phyloP scores from a whole-genome alignment of 2,888 invertebrate species.

The Abrostola triplasia region DNA sequence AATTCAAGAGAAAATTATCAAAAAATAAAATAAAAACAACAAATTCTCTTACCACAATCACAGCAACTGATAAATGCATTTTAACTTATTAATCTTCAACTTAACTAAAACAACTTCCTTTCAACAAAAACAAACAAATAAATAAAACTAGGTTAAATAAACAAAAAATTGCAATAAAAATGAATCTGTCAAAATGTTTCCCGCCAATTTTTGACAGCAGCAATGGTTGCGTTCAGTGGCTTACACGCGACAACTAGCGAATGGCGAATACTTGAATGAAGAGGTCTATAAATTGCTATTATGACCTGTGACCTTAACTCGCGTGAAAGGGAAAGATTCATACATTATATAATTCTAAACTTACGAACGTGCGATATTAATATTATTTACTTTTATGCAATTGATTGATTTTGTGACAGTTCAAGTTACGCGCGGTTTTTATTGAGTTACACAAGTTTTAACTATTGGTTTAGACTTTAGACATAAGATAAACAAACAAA shows the following conservation, averaged over 20 bases:
- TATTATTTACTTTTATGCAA: constrained; percentile 37
- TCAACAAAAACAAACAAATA: not conserved
- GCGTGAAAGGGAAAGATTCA: constrained; percentile 38
- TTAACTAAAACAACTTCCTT: not conserved
- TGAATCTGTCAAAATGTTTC: constrained; percentile 8
- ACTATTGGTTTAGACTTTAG: too few relatives aligned
- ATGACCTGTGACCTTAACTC: constrained; percentile 55
- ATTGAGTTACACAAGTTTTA: too few relatives aligned
- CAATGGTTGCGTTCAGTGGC: constrained; percentile 40
- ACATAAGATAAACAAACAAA: too few relatives aligned
- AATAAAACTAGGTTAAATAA: not conserved
- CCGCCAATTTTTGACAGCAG: constrained; percentile 43
- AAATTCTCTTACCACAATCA: constrained; percentile 41
- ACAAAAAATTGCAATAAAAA: not conserved
- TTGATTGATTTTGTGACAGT: constrained; percentile 10
- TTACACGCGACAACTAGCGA: constrained; percentile 47
- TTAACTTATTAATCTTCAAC: constrained; percentile 6
- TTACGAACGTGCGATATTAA: constrained; percentile 35
- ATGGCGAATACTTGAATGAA: constrained; percentile 18
- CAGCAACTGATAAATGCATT: constrained; percentile 20
- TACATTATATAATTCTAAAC: constrained; percentile 36
- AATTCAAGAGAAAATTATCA: too few relatives aligned
- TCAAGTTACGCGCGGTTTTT: too few relatives aligned
- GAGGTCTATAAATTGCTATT: constrained; percentile 9
- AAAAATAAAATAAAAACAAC: not conserved